Evolutionary conservation across 2,888 invertebrate genomes (phyloP), one percentile per base, ranked within the genome.

Genomic region (Amaurobius ferox): DNA sequence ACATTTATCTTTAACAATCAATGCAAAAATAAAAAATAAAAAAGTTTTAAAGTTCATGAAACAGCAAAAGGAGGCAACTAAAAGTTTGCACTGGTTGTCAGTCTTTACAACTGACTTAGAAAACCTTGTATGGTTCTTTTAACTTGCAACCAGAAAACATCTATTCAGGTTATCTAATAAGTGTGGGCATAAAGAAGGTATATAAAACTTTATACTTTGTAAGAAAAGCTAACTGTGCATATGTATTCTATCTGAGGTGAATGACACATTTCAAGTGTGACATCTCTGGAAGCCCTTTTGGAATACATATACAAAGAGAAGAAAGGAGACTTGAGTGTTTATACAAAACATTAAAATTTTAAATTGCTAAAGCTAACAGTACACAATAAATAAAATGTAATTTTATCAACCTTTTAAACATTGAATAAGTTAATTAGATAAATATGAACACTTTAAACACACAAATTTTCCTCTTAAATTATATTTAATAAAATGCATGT

Each of bases 131-230:
- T 48, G 64, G 40, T 16, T n/a, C 9, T 16, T 39, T 29, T 48
- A n/a, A 19, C 48, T 64, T 62, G 19, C 48, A 16, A 61, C 26
- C 44, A 67, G n/a, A 81, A 70, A 64, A 23, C 55, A 55, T 23
- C 55, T 55, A 55, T 55, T 62, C 55, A 64, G 64, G 70, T 70
- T 70, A 83, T 77, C 66, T 66, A 44, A 23, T 61, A 72, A 67
- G 29, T 44, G 66, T 67, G 76, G 66, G 48, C 32, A 70, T 64
- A 83, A 83, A 83, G 83, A 83, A 83, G 76, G 83, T 70, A 77
- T 83, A 83, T 83, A 83, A 83, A 83, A 83, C 77, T 68, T 83
- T 76, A 81, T 83, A 83, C 77, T 83, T 83, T 83, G 83, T 83
- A 83, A 83, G 76, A 83, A 83, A 83, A 83, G 66, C 77, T 77